phyloP scores from a whole-genome alignment of 2,113 vertebrate genomes.

The Chunga burmeisteri region DNA sequence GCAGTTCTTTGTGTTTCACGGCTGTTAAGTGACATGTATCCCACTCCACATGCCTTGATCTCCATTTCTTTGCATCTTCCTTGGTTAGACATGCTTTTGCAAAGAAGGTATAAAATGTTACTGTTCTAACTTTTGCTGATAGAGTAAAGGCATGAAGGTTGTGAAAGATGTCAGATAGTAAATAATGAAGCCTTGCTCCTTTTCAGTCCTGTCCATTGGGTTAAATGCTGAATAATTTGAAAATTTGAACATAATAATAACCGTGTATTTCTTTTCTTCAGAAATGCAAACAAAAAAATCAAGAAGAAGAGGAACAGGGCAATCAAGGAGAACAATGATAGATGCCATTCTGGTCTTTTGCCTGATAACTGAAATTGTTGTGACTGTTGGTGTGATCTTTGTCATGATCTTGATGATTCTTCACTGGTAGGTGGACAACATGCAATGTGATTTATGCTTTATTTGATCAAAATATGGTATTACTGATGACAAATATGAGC shows the following conservation, averaged over 20 bases:
- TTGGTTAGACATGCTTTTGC: not conserved
- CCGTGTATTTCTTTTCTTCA: conserved; percentile 1
- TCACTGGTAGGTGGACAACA: conserved; percentile 49
- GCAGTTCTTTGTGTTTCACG: not conserved
- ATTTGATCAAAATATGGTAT: not conserved
- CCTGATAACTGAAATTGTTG: conserved; percentile 42
- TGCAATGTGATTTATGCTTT: not conserved
- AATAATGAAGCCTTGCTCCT: not conserved
- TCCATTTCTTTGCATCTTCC: not conserved
- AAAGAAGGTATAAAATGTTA: not conserved
- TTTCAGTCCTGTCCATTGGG: not conserved
- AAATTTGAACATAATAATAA: not conserved
- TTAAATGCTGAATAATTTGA: not conserved
- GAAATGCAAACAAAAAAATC: conserved; percentile 7
- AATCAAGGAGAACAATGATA: not conserved
- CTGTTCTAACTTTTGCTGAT: not conserved
- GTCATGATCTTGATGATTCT: conserved; percentile 59
- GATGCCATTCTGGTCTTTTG: conserved; percentile 49
- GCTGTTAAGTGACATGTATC: not conserved
- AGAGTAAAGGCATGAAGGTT: not conserved
- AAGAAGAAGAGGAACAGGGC: not conserved
- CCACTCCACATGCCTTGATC: not conserved
- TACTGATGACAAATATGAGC: not conserved
- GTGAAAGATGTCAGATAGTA: not conserved
- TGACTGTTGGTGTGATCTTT: conserved; percentile 51